Evolutionary conservation across 2,797 vertebrate species (phyloP), one percentile per base, ranked within the genome.

Genomic region (Phalanger gymnotis): DNA sequence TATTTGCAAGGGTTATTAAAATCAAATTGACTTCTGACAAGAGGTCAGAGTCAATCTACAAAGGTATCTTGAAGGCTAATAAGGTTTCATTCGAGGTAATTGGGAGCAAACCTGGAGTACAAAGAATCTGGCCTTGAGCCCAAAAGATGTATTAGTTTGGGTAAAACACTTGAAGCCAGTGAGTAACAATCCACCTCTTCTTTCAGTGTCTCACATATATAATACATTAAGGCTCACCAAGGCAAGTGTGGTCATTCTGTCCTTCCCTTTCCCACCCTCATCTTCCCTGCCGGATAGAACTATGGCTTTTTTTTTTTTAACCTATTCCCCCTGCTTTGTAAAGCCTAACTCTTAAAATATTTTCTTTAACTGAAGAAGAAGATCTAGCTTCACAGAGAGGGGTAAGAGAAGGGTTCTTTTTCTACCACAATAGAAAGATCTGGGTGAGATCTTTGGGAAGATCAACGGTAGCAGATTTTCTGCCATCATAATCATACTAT

Each of bases 321-420:
- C 10, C 47, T 27, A 11, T 92, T 51, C 90, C 58, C 40, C 19
- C 22, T 27, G 11, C 87, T 87, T 19, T 7, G 87, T 91, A 22
- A 27, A 92, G 14, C 40, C 25, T 34, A 93, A 16, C 14, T 57
- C 31, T 7, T 94, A 58, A 53, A 28, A 73, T 81, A 93, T 95
- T 95, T 96, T 53, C 19, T 94, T 54, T 93, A 54, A 89, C 1
- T 94, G 47, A 58, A 51, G 13, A 94, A 52, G 92, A 58, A 92
- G 22, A 16, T 95, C 54, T 90, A 90, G 90, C 22, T 51, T 95
- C 61, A 95, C 40, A 94, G 94, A 96, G 28, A 89, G 6, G 81
- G 90, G 93, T 53, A 91, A 66, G 22, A 87, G 96, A 95, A 94
- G 87, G 40, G 47, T 96, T 55, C 4, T 61, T 58, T 96, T 96